These are phyloP conservation scores for Vanessa tameamea DNA, from an alignment of 1,140 invertebrate genomes.

Conservation along the genomic window DNA sequence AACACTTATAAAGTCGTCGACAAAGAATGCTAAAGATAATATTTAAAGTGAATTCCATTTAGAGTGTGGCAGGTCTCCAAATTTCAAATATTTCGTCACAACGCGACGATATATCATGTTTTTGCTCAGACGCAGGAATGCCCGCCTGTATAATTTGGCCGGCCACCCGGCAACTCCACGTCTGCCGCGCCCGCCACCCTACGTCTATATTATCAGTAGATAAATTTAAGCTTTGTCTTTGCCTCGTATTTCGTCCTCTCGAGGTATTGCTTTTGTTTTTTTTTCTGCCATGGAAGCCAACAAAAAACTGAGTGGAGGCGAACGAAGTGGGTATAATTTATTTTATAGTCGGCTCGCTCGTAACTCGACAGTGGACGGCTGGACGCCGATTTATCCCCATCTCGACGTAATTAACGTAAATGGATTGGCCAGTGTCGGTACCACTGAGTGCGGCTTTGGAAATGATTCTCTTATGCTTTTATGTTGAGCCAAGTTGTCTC, in stretches of 20 bases:
- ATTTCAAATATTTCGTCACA: slow-evolving; percentile 79
- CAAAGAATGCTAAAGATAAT: slow-evolving; percentile 69
- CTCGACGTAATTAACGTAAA: slow-evolving; percentile 79
- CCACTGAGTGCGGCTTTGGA: slow-evolving; percentile 51
- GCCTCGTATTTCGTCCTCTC: slow-evolving; percentile 79
- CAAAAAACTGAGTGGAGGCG: slow-evolving; percentile 79
- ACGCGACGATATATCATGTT: slow-evolving; percentile 78
- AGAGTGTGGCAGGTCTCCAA: slow-evolving; percentile 74
- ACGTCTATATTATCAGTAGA: slow-evolving; percentile 81
- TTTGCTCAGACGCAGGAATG: slow-evolving; percentile 73
- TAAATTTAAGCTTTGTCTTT: slow-evolving; percentile 81
- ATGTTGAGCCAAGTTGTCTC: slow-evolving; percentile 26
- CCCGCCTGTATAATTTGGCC: slow-evolving; percentile 77
- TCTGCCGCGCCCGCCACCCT: slow-evolving; percentile 71
- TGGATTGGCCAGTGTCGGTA: slow-evolving; percentile 73
- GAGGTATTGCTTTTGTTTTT: slow-evolving; percentile 75
- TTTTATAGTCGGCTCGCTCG: slow-evolving; percentile 79
- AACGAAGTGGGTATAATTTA: slow-evolving; percentile 81
- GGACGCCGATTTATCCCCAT: slow-evolving; percentile 80
- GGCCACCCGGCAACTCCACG: slow-evolving; percentile 73
- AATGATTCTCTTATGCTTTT: slow-evolving; percentile 49
- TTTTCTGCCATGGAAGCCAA: slow-evolving; percentile 65
- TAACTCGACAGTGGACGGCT: slow-evolving; percentile 79
- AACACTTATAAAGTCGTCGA: slow-evolving; percentile 65
- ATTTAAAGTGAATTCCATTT: slow-evolving; percentile 74